Evolutionary conservation across 2,888 invertebrate genomes (phyloP).

Genomic region (Zygothrica quintamaculata): DNA sequence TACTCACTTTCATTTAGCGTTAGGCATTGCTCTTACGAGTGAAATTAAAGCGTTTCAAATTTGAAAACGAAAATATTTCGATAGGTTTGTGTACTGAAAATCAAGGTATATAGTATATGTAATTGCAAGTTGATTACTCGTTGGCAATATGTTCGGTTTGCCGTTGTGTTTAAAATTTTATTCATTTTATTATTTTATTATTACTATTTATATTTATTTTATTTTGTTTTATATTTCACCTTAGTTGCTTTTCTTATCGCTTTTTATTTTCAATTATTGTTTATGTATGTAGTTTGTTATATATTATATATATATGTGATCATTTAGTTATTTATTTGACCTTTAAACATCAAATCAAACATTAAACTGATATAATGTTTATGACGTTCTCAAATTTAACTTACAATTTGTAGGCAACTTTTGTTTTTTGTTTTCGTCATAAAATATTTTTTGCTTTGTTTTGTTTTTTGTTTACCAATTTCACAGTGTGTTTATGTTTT

Average conservation of each 20-base stretch:
- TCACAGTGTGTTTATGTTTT: no score
- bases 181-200: conserved; percentile 20
- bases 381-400: conserved; percentile 62
- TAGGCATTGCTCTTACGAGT: no score
- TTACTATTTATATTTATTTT: conserved; percentile 31
- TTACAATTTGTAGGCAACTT: conserved; percentile 38
- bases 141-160: conserved; percentile 23
- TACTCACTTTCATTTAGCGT: no score
- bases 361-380: conserved; percentile 71
- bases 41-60: no score
- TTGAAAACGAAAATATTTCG: no score
- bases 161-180: conserved; percentile 19
- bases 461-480: no score
- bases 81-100: no score
- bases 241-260: conserved; percentile 69
- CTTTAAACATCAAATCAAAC: conserved; percentile 62
- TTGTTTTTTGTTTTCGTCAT: no score
- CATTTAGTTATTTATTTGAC: conserved; percentile 13
- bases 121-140: not conserved
- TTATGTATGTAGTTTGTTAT: conserved; percentile 5
- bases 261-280: conserved; percentile 23
- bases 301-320: conserved; percentile 15
- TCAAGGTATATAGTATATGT: no score
- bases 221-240: conserved; percentile 67
- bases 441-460: conserved; percentile 8